Percentiles rank a stretch among this genome's conserved stretches.
These are phyloP conservation scores for Limosa lapponica DNA, from an alignment of 2,797 vertebrate species.

Conservation along the genomic window DNA sequence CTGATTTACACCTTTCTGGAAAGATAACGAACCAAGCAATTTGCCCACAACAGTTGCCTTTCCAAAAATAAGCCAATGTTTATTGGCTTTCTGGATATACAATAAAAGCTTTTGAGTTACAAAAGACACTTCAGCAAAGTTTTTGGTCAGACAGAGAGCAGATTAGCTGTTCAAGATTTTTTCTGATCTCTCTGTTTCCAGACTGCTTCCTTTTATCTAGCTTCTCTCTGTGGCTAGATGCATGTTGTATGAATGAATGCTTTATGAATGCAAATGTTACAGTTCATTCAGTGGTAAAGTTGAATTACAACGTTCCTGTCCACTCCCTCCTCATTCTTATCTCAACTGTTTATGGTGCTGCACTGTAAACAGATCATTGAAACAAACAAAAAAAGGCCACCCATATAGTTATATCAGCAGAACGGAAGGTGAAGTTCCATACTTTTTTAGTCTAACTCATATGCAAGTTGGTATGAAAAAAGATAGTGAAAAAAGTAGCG, in stretches of 20 bases:
- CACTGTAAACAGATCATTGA: background rate
- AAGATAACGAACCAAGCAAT: background rate
- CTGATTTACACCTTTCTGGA: background rate
- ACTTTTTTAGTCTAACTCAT: background rate
- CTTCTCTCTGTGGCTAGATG: background rate
- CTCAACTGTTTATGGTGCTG: background rate
- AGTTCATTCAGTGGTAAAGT: background rate
- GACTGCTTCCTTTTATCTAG: background rate
- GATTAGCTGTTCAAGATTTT: background rate
- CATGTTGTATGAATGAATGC: background rate
- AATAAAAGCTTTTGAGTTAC: background rate
- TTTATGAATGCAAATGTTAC: background rate
- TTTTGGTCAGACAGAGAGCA: background rate
- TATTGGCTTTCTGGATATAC: background rate
- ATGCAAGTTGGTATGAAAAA: background rate
- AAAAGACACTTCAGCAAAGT: background rate
- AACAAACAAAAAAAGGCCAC: background rate
- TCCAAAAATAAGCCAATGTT: background rate
- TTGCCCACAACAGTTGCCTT: background rate
- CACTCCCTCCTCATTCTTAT: background rate
- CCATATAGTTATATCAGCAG: fast-evolving
- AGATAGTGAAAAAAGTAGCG: background rate
- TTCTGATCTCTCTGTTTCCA: background rate
- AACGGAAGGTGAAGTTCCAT: background rate
- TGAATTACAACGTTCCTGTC: background rate